Evolutionary conservation across 2,113 vertebrate species (phyloP).

Genomic region (Notechis scutatus): DNA sequence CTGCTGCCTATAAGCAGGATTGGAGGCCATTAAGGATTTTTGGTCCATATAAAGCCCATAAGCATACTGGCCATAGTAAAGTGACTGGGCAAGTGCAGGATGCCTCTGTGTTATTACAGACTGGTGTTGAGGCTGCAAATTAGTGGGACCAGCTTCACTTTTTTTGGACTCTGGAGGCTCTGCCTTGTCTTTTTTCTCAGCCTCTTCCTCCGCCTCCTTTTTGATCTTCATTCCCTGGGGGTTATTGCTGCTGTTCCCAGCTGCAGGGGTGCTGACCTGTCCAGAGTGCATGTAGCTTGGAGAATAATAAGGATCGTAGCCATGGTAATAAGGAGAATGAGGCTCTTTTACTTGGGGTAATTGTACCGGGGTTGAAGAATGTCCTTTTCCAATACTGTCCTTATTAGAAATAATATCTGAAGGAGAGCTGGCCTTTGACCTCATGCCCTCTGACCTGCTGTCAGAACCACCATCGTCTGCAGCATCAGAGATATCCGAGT

Average conservation of each 20-base stretch:
- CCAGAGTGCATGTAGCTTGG: constrained; percentile 88
- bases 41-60: constrained; percentile 96
- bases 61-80: constrained; percentile 97
- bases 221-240: constrained; percentile 82
- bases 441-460: constrained; percentile 83
- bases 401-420: constrained; percentile 81
- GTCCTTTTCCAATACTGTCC: constrained; percentile 79
- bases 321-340: constrained; percentile 89
- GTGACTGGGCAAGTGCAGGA: constrained; percentile 93
- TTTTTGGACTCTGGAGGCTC: constrained; percentile 83
- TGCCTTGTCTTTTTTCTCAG: constrained; percentile 79
- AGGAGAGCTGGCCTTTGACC: constrained; percentile 85
- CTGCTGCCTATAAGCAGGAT: constrained; percentile 80
- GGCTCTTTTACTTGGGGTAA: constrained; percentile 80
- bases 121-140: constrained; percentile 88
- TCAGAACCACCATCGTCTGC: constrained; percentile 92
- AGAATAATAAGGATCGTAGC: constrained; percentile 94
- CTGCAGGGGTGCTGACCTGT: constrained; percentile 72
- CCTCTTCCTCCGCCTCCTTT: constrained; percentile 82
- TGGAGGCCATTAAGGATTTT: constrained; percentile 88
- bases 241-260: constrained; percentile 72
- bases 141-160: constrained; percentile 68
- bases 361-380: constrained; percentile 71
- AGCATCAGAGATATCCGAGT: constrained; percentile 96
- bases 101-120: constrained; percentile 94